phyloP scores from a whole-genome alignment of 2,888 invertebrate genomes.

The Lochmaea crataegi region DNA sequence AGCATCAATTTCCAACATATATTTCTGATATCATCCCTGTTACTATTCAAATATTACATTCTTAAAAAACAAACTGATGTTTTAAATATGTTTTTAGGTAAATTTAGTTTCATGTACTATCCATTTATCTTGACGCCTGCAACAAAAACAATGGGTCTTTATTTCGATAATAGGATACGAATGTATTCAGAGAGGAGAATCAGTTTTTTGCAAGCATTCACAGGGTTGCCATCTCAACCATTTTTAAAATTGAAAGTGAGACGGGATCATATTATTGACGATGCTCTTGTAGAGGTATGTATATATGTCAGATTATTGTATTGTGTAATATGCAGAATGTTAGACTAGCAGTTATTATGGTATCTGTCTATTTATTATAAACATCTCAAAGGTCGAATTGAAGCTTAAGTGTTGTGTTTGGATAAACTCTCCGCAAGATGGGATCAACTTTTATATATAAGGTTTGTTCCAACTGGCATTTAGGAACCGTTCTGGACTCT shows the following conservation, averaged over 20 bases:
- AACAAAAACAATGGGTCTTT: constrained; percentile 90
- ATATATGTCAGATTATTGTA: background rate
- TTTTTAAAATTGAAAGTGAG: constrained; percentile 86
- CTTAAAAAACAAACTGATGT: too few species aligned
- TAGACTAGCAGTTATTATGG: too few species aligned
- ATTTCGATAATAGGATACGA: constrained; percentile 93
- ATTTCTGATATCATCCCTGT: too few species aligned
- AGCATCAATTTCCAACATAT: too few species aligned
- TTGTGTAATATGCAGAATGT: background rate
- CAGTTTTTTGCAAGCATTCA: constrained; percentile 85
- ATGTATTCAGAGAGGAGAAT: constrained; percentile 94
- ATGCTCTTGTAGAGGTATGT: constrained; percentile 87
- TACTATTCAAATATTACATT: too few species aligned
- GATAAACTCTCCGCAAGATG: too few species aligned
- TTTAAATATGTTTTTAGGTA: constrained; percentile 64
- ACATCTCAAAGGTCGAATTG: too few species aligned
- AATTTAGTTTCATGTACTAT: constrained; percentile 91
- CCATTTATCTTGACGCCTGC: constrained; percentile 92
- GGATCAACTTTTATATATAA: too few species aligned
- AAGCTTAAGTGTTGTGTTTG: too few species aligned
- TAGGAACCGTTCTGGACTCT: too few species aligned
- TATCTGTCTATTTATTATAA: too few species aligned
- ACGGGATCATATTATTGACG: constrained; percentile 89
- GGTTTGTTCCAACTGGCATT: too few species aligned
- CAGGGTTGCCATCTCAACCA: constrained; percentile 85